phyloP scores from a whole-genome alignment of 2,113 vertebrate genomes.

The Chaenogobius annularis region DNA sequence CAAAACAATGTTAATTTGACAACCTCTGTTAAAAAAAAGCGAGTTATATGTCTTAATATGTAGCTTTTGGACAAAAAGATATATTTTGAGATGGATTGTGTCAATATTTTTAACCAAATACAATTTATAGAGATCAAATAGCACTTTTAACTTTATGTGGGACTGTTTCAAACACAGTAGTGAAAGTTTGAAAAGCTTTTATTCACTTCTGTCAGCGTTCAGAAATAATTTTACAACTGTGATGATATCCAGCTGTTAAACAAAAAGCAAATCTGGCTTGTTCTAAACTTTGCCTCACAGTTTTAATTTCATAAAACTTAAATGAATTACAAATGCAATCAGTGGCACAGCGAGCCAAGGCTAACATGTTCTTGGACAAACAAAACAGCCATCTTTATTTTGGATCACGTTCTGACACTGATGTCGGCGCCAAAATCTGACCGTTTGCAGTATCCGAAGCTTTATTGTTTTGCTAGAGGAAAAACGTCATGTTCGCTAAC shows the following conservation, averaged over 20 bases:
- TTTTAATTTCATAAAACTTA: slow-evolving; percentile 18
- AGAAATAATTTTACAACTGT: slow-evolving; percentile 25
- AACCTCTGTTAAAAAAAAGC: too few relatives aligned
- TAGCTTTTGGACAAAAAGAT: too few relatives aligned
- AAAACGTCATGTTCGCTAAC: slow-evolving; percentile 9
- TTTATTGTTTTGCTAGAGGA: slow-evolving; percentile 19
- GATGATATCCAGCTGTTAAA: slow-evolving; percentile 26
- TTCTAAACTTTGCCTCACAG: slow-evolving; percentile 3
- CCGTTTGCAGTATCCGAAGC: slow-evolving; percentile 43
- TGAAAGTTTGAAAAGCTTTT: slow-evolving; percentile 14
- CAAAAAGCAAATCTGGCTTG: slow-evolving; percentile 10
- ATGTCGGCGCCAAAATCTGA: slow-evolving; percentile 51
- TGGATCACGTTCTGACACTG: slow-evolving; percentile 16
- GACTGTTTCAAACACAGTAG: not conserved
- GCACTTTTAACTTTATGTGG: not conserved
- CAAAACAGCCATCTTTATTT: slow-evolving; percentile 33
- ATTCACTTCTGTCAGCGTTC: slow-evolving; percentile 18
- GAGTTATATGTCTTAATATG: too few relatives aligned
- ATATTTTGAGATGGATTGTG: too few relatives aligned
- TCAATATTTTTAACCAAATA: not conserved
- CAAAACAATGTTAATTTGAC: too few relatives aligned
- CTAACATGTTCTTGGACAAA: slow-evolving; percentile 29
- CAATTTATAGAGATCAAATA: not conserved
- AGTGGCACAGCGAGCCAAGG: slow-evolving; percentile 6
- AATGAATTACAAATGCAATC: slow-evolving; percentile 29